Evolutionary conservation across 2,888 invertebrate species (phyloP), one percentile per base, ranked within the genome.

Genomic region (Cremastinae sp.): DNA sequence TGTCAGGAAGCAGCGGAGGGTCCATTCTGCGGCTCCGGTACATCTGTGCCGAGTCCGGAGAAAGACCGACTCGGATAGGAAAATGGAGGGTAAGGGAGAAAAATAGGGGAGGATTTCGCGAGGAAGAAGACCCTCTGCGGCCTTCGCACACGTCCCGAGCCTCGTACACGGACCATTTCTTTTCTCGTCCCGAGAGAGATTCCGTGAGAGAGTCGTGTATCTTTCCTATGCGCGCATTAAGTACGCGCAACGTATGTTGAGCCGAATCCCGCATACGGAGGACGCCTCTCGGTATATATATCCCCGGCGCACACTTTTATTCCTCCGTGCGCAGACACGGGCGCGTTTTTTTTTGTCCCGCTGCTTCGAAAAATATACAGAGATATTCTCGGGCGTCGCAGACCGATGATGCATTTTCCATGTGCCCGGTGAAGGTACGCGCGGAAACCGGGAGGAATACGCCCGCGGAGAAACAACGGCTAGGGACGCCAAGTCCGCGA

Each of bases 191-290:
- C 58, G 51, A 7, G 72, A 72, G 68, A 64, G n/a, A n/a, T n/a
- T 70, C 64, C 45, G 53, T 18, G 49, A 41, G 22, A 54, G 41
- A 54, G 56, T 71, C 64, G 61, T 64, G 34, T 65, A 72, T 72
- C 77, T 79, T 79, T 56, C 54, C 72, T 77, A n/a, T n/a, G 28
- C 68, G 68, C 47, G 66, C 62, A 76, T 68, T 74, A 71, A 53
- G 43, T 79, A 65, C 54, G 72, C 53, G 64, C 28, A 51, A 56
- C 71, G 68, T 74, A 68, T 61, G 68, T 62, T 36, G 38, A 34
- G 56, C 12, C 16, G 66, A 36, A n/a, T n/a, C n/a, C n/a, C n/a
- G n/a, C n/a, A n/a, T n/a, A n/a, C n/a, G n/a, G n/a, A n/a, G n/a
- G n/a, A n/a, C n/a, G n/a, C n/a, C n/a, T n/a, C n/a, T n/a, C n/a